phyloP scores from a whole-genome alignment of 2,113 vertebrate genomes.

The Hippolais icterina region DNA sequence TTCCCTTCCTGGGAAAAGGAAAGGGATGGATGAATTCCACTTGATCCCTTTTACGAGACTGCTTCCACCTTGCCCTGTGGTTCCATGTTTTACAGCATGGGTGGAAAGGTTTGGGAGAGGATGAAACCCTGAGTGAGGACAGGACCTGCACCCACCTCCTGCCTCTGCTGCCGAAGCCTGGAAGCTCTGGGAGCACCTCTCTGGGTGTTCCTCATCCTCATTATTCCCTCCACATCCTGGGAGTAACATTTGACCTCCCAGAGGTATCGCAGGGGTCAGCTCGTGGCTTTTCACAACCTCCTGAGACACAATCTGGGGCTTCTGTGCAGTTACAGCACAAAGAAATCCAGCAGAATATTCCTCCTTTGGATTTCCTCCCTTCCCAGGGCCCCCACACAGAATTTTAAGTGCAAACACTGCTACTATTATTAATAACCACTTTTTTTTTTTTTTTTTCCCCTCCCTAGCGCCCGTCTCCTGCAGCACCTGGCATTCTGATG shows the following conservation, averaged over 20 bases:
- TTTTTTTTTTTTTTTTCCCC: background rate
- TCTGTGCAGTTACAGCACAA: background rate
- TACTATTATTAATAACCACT: background rate
- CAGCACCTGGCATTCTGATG: slow-evolving; percentile 42
- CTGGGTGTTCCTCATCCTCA: background rate
- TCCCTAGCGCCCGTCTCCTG: background rate
- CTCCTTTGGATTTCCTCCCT: background rate
- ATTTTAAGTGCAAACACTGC: background rate
- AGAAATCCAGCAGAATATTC: background rate
- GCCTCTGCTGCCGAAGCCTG: background rate
- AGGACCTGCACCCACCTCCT: background rate
- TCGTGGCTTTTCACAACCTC: background rate
- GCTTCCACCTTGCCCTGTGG: background rate
- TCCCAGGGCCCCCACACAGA: background rate
- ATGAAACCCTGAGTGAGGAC: background rate
- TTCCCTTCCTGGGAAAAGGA: background rate
- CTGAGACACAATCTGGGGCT: background rate
- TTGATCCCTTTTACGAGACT: background rate
- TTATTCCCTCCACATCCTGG: background rate
- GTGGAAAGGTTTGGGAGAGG: background rate
- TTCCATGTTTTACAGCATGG: background rate
- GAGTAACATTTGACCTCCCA: background rate
- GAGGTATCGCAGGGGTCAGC: background rate
- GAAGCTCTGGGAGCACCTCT: background rate
- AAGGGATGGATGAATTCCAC: background rate